Evolutionary conservation across 2,797 vertebrate genomes (phyloP).

Genomic region (Linurgus olivaceus): DNA sequence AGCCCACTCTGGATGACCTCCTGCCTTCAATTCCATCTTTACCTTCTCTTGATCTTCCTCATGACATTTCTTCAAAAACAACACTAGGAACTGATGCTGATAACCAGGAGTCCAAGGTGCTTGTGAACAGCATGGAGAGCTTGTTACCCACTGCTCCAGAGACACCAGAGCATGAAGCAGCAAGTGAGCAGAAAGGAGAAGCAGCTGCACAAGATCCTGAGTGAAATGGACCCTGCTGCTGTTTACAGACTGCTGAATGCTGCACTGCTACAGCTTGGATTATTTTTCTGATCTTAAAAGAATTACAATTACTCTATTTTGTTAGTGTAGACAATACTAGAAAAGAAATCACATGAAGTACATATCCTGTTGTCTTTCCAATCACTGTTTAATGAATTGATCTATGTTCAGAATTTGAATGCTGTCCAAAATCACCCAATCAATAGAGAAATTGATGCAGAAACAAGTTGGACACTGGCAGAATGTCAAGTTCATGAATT

Average conservation of each 20-base stretch:
- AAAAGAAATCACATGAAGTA: neutral
- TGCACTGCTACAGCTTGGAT: neutral
- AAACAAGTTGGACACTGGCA: neutral
- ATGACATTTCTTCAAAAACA: neutral
- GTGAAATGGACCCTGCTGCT: neutral
- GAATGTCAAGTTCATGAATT: neutral
- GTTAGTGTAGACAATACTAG: slow-evolving; percentile 9
- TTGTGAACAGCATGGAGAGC: neutral
- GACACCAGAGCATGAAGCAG: neutral
- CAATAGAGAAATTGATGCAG: neutral
- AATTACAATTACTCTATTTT: slow-evolving; percentile 39
- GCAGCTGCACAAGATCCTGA: neutral
- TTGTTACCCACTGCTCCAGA: neutral
- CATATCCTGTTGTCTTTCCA: neutral
- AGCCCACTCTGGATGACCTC: neutral
- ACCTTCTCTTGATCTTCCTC: slow-evolving; percentile 48
- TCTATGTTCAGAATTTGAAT: neutral
- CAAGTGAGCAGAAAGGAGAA: neutral
- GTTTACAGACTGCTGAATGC: neutral
- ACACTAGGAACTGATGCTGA: neutral
- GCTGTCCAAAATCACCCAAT: neutral
- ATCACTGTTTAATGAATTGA: neutral
- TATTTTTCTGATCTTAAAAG: slow-evolving; percentile 38
- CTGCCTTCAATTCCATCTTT: neutral
- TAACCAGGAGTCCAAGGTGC: neutral